Base-by-base conservation (phyloP, 2,797 vertebrate genomes). In the Brotogeris chrysoptera region DNA sequence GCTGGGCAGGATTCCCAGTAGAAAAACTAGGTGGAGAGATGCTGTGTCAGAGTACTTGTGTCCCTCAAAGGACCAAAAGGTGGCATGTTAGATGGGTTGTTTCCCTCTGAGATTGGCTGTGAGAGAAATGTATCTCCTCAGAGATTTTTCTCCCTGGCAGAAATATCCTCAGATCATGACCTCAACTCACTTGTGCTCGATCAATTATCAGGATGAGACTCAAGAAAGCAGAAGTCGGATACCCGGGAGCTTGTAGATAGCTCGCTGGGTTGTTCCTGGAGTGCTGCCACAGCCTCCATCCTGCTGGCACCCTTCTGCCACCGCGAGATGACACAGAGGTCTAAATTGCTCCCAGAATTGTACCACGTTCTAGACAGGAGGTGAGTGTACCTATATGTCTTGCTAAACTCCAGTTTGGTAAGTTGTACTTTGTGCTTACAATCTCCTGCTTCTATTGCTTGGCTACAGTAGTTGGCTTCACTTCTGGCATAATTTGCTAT, bases 291-390 rank as follows among this genome's bases (percentile, higher is more conserved):
- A 64, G 64, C 47, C 55, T 92, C 39, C 32, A 30, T 82, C 49
- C 85, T 80, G 44, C 89, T 83, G 59, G 59, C 46, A 86, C 64
- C 41, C 68, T 95, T 88, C 87, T 92, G 91, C 57, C 82, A 53
- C 71, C 2, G 13, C 61, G 57, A 49, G 52, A 82, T 82, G 81
- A 87, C 72, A 73, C 11, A 63, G 49, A 79, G 74, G 39, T 65
- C 44, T 70, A 44, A 89, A 87, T 2, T 73, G 57, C 44, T 95
- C 49, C 55, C 46, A 84, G 83, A 34, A n/a, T 13, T 44, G 39
- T 24, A 89, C 50, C 61, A 25, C 50, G 64, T 90, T 68, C 55
- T 78, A 3, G 1, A 34, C 16, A 71, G 79, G 34, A 92, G n/a
- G 46, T 39, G 77, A 88, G 60, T 92, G 79, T 63, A 65, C 36